These are phyloP conservation scores for Teleogryllus occipitalis DNA, from an alignment of 1,140 invertebrate species.

Conservation along the genomic window DNA sequence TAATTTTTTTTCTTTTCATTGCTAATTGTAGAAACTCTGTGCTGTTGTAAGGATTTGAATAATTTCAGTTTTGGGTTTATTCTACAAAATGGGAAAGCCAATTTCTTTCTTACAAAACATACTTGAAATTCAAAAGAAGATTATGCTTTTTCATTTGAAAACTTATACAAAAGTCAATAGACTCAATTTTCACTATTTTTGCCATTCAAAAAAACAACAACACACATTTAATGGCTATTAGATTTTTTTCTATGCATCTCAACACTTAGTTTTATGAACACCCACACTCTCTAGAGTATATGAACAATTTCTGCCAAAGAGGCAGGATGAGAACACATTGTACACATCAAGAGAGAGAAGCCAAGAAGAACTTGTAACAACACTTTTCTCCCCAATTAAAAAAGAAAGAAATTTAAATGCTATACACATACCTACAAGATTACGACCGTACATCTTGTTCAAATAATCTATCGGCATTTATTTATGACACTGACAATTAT, in stretches of 20 bases:
- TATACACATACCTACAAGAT: slow-evolving; percentile 15
- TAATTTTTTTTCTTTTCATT: slow-evolving; percentile 9
- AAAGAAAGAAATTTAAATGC: neutral
- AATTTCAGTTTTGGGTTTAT: neutral
- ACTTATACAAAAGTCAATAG: neutral
- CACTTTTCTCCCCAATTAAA: neutral
- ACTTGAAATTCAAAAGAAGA: slow-evolving; percentile 4
- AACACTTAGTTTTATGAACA: too few species aligned
- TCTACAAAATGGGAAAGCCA: neutral
- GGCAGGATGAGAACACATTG: slow-evolving; percentile 1
- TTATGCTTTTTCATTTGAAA: neutral
- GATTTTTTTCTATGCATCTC: too few species aligned
- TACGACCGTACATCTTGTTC: slow-evolving; percentile 15
- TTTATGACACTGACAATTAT: slow-evolving; percentile 19
- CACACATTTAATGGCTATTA: too few species aligned
- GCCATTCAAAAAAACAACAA: too few species aligned
- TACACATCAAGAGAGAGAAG: slow-evolving; percentile 14
- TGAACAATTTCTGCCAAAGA: slow-evolving; percentile 8
- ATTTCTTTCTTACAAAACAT: slow-evolving; percentile 2
- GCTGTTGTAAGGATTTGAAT: neutral
- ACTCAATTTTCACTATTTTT: neutral
- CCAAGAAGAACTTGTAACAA: slow-evolving; percentile 12
- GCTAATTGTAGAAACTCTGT: neutral
- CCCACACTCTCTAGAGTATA: too few species aligned
- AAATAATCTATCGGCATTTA: slow-evolving; percentile 15